These are phyloP conservation scores for Myiozetetes cayanensis DNA, from an alignment of 2,113 vertebrate genomes.

Conservation along the genomic window DNA sequence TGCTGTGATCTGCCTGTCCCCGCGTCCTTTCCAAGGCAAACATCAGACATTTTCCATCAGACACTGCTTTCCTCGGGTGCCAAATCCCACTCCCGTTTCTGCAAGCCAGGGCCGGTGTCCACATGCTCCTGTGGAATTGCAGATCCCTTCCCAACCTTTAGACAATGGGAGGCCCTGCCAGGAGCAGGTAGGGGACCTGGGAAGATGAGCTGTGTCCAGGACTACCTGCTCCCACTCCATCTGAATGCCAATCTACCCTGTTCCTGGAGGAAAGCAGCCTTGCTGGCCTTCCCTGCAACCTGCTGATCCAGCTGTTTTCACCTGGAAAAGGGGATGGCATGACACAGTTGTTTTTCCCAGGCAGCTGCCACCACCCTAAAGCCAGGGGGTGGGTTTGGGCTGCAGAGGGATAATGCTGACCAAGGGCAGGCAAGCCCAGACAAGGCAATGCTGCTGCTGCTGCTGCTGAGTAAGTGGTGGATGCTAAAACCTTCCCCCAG, in stretches of 20 bases:
- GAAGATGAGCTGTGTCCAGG: background rate
- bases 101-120: conserved; percentile 30
- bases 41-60: conserved; percentile 26
- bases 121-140: background rate
- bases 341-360: conserved; percentile 5
- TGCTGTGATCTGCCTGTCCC: background rate
- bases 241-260: background rate
- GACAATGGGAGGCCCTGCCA: background rate
- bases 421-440: conserved; percentile 33
- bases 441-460: background rate
- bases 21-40: conserved; percentile 50
- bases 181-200: background rate
- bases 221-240: background rate
- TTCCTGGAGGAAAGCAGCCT: background rate
- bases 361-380: background rate
- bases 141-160: background rate
- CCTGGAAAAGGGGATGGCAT: background rate
- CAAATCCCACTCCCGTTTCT: conserved; percentile 26
- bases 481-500: background rate
- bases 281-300: background rate
- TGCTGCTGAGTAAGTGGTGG: background rate
- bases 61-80: background rate
- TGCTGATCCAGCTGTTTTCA: background rate
- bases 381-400: conserved; percentile 6
- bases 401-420: conserved; percentile 15